A percentile compares a stretch with the other conserved stretches of the same genome.
Evolutionary conservation across 2,888 invertebrate species (phyloP).

Genomic region (Morpho deidamia): DNA sequence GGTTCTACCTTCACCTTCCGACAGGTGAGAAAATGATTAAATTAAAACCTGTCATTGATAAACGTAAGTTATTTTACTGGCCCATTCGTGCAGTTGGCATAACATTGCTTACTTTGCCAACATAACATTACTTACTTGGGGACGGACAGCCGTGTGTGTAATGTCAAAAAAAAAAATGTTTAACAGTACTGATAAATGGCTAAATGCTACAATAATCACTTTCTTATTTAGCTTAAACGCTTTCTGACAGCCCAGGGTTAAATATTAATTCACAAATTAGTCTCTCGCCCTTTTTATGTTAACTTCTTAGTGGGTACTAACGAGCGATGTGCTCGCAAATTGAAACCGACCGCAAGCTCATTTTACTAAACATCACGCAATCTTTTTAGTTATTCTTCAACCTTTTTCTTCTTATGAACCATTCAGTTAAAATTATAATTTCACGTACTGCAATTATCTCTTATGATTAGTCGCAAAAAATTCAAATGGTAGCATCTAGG

Average conservation of each 20-base stretch:
- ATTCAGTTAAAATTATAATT: constrained; percentile 36
- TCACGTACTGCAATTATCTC: constrained; percentile 24
- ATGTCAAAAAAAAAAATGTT: background rate
- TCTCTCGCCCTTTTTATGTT: constrained; percentile 47
- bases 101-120: no score
- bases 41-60: no score
- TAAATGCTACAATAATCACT: constrained; percentile 10
- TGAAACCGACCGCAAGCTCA: constrained; percentile 58
- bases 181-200: constrained; percentile 6
- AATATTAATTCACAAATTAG: constrained; percentile 23
- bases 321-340: constrained; percentile 57
- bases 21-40: no score
- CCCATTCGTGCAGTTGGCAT: no score
- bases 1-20: no score
- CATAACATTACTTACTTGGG: no score
- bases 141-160: no score
- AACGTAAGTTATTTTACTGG: no score
- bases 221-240: constrained; percentile 4
- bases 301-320: constrained; percentile 38
- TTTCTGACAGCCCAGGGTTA: constrained; percentile 14
- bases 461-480: no score
- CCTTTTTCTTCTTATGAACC: constrained; percentile 23
- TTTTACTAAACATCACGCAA: constrained; percentile 58
- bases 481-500: no score
- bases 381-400: constrained; percentile 35